Evolutionary conservation across 2,888 invertebrate genomes (phyloP), one percentile per base, ranked within the genome.

Genomic region (Lithophane leautieri): DNA sequence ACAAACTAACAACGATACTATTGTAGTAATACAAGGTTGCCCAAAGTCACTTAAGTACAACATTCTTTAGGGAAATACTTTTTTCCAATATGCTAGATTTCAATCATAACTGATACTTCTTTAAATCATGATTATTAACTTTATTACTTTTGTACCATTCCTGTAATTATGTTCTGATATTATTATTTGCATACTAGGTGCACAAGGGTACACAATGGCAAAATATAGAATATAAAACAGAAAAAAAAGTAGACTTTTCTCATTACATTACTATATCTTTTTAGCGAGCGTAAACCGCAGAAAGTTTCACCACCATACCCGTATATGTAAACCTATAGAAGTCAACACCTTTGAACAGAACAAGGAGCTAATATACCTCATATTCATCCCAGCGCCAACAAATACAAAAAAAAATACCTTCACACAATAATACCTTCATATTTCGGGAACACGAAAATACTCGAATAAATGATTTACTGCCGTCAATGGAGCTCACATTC

Each of bases 401-500:
- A 28, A 68, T 25, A 54, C 50, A 40, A 25, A 47, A 34, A 34
- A 81, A 70, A 54, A 65, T 34, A 60, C 44, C 44, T 54, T 54
- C 42, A 63, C 58, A 74, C n/a, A 72, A 69, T 70, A 73, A 73
- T 54, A 52, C 52, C 25, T 52, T 58, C 47, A 73, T 70, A 70
- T 73, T 75, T 73, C 52, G 67, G 34, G 19, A 60, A 60, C 61
- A 42, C 50, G 62, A 76, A 73, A 75, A 72, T 67, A 72, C 22
- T n/a, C n/a, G 72, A 67, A 79, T 81, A 76, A 78, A 82, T 85
- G 67, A 76, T 82, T 81, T 72, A 63, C 71, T 11, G 52, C 42
- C 70, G 56, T 80, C 83, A 85, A 74, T 73, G 60, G 60, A 76
- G 75, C 60, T 73, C 73, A 72, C 61, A 73, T 75, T 68, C 44